Base-by-base conservation (phyloP, 2,888 invertebrate species). In the Acleris sparsana region DNA sequence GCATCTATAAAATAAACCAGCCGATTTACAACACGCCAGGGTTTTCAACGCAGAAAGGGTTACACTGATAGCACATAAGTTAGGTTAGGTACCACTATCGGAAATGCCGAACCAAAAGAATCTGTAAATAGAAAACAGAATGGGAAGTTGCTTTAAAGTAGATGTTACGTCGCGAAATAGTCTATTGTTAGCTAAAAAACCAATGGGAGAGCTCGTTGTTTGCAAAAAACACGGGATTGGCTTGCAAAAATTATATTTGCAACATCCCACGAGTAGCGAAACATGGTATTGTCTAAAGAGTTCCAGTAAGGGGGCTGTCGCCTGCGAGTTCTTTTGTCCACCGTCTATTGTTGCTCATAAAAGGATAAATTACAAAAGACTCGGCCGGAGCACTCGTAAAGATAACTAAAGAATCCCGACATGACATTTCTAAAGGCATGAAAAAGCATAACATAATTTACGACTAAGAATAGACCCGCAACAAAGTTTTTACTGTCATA, bases 1-100 rank as follows among this genome's bases (percentile, higher is more conserved):
- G 83, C 88, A 83, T 77, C 92, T 93, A 89, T 89, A 92, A 93
- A 90, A 92, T 91, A 93, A 92, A 92, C 78, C 87, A 90, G 84
- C 87, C 89, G 86, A 89, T 92, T 92, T 91, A 93, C 84, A 87
- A 87, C 86, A 85, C 88, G 83, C 84, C 77, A 76, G 85, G 86
- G 86, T 86, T 81, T 89, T 86, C 84, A 87, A 84, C 78, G 77
- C 78, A 79, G 82, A 86, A 86, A 87, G 87, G 85, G 84, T 84
- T 82, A 85, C 87, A 86, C 83, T 87, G 86, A 88, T 88, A 88
- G 83, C 80, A 84, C 84, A 81, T 84, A 85, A 83, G 83, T 83
- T 82, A 39, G 39, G 83, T 83, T 82, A 39, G 39, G 1, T 9
- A 39, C 71, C 76, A 76, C 79, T 82, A 84, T 80, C 80, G 76